Percentiles rank a stretch among this genome's conserved stretches.
Evolutionary conservation across 2,113 vertebrate genomes (phyloP).

Genomic region (Petaurus breviceps): DNA sequence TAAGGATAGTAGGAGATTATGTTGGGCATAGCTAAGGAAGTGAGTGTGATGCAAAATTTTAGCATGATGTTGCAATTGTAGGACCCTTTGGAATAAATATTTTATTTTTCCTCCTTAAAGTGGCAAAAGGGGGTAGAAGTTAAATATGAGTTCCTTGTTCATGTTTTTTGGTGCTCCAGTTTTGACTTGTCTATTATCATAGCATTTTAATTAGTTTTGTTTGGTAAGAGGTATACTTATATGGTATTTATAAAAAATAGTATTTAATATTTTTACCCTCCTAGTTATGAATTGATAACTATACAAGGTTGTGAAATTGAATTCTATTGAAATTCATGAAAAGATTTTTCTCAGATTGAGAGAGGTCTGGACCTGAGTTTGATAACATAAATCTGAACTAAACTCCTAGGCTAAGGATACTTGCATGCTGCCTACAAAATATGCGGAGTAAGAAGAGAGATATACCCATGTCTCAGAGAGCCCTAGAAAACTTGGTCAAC

Average conservation of each 20-base stretch:
- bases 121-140: background rate
- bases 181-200: background rate
- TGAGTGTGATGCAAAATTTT: background rate
- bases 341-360: background rate
- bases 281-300: background rate
- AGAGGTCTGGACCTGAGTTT: background rate
- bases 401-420: background rate
- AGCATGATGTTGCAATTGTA: background rate
- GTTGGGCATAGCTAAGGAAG: background rate
- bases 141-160: background rate
- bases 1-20: background rate
- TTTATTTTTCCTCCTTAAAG: background rate
- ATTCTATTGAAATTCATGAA: background rate
- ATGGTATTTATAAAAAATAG: background rate
- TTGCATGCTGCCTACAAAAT: background rate
- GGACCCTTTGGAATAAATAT: background rate
- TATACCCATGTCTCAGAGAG: background rate
- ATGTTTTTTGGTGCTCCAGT: background rate
- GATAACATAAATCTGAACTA: background rate
- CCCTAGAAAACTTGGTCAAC: background rate
- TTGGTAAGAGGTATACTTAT: background rate
- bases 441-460: background rate
- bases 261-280: background rate
- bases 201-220: background rate
- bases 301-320: background rate